Evolutionary conservation across 1,140 invertebrate species (phyloP).

Genomic region (Mycetomoellerius zeteki): DNA sequence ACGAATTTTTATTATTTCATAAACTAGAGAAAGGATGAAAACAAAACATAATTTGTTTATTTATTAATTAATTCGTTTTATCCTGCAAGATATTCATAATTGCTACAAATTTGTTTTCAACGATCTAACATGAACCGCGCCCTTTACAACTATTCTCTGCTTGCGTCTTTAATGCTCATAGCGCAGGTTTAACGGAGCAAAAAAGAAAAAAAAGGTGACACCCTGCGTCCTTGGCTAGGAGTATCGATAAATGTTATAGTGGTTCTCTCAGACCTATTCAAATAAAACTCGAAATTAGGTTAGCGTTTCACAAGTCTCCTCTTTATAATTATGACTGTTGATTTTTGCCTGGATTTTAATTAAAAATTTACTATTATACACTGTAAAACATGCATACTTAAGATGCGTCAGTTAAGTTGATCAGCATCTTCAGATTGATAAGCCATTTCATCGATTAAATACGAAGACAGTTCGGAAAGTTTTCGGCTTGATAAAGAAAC

Average conservation of each 20-base stretch:
- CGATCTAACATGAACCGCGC: conserved; percentile 18
- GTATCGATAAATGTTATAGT: conserved; percentile 74
- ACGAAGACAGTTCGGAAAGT: too few species aligned
- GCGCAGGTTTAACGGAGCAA: conserved; percentile 46
- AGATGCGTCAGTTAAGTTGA: neutral
- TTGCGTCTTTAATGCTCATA: conserved; percentile 56
- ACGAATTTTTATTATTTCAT: neutral
- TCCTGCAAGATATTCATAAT: neutral
- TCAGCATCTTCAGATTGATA: neutral
- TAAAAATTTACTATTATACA: conserved; percentile 23
- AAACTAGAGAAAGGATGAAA: neutral
- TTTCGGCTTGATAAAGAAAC: too few species aligned
- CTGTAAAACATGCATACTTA: neutral
- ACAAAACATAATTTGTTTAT: neutral
- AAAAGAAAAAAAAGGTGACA: conserved; percentile 66
- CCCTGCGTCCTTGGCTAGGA: conserved; percentile 64
- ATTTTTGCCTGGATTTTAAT: conserved; percentile 40
- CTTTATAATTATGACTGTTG: conserved; percentile 44
- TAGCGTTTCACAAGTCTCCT: conserved; percentile 48
- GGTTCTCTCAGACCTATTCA: conserved; percentile 65
- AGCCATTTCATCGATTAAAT: neutral
- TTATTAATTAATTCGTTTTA: conserved; percentile 20
- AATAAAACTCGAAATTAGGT: conserved; percentile 74
- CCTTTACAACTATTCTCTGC: conserved; percentile 43
- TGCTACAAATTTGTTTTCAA: conserved; percentile 42